Percentiles rank a stretch among this genome's conserved stretches.
phyloP scores from a whole-genome alignment of 2,797 vertebrate genomes.

The Gymnoscopelus braueri region DNA sequence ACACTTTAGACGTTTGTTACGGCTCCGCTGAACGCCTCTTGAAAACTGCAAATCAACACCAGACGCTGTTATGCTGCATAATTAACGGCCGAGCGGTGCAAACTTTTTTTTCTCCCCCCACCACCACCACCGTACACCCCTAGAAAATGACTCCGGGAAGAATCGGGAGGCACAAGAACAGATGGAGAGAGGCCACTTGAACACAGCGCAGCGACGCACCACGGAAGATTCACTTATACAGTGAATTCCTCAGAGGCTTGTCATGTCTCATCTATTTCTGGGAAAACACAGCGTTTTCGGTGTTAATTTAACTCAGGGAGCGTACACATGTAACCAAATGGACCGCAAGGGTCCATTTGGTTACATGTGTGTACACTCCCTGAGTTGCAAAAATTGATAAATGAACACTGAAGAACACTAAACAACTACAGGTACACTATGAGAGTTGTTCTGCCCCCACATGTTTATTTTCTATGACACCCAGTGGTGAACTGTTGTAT shows the following conservation, averaged over 20 bases:
- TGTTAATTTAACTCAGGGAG: too few relatives aligned
- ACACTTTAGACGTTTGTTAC: slow-evolving; percentile 61
- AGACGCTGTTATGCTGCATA: slow-evolving; percentile 68
- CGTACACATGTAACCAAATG: too few relatives aligned
- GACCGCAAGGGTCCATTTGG: too few relatives aligned
- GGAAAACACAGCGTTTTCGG: slow-evolving; percentile 16
- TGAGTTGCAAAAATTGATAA: slow-evolving; percentile 39
- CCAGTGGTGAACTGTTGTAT: too few relatives aligned
- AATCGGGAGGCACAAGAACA: slow-evolving; percentile 67
- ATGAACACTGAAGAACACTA: too few relatives aligned
- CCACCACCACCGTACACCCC: slow-evolving; percentile 45
- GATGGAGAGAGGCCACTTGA: slow-evolving; percentile 74
- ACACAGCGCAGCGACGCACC: slow-evolving; percentile 67
- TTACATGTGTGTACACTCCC: slow-evolving; percentile 56
- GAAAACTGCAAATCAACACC: slow-evolving; percentile 54
- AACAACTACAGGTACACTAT: too few relatives aligned
- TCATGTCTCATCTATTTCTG: slow-evolving; percentile 61
- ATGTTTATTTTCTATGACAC: too few relatives aligned
- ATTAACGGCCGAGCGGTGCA: slow-evolving; percentile 68
- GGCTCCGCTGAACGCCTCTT: slow-evolving; percentile 59
- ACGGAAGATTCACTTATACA: slow-evolving; percentile 57
- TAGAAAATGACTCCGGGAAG: slow-evolving; percentile 65
- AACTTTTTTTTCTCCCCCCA: slow-evolving; percentile 40
- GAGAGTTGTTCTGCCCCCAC: too few relatives aligned
- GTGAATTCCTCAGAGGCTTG: slow-evolving; percentile 56